Conservation (phyloP, 35 echinoderm and acorn worm genomes). For the Patiria miniata region DNA sequence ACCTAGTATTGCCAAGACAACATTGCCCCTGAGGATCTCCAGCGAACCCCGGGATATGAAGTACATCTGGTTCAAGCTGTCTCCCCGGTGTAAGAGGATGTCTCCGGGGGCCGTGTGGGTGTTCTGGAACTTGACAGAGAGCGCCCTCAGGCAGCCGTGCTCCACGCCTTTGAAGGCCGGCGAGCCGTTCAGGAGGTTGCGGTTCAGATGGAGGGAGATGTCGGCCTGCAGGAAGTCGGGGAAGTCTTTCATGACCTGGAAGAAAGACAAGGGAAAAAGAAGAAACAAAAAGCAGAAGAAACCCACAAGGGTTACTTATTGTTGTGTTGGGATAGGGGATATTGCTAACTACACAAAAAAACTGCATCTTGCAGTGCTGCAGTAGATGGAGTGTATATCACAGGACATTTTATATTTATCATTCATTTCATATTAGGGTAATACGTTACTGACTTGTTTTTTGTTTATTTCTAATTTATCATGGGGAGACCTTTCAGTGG, state of each 20-base stretch:
- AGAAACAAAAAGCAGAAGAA: neutral
- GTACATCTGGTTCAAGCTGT: constrained; percentile 76
- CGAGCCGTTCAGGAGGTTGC: constrained; percentile 82
- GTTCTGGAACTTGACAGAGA: constrained; percentile 83
- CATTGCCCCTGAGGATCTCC: constrained; percentile 83
- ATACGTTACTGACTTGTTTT: no score
- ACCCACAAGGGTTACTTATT: no score
- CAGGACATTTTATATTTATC: no score
- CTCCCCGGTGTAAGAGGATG: constrained; percentile 87
- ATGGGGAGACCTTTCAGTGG: no score
- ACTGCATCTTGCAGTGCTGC: no score
- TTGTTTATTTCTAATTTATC: no score
- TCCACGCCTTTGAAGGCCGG: constrained; percentile 77
- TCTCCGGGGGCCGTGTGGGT: constrained; percentile 96
- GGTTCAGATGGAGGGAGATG: constrained; percentile 91
- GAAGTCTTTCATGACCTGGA: constrained; percentile 95
- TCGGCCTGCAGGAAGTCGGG: constrained; percentile 98
- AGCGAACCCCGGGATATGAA: constrained; percentile 96
- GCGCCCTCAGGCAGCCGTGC: constrained; percentile 80
- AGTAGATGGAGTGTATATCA: no score
- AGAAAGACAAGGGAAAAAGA: constrained; percentile 9
- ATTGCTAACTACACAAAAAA: no score
- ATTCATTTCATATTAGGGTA: no score
- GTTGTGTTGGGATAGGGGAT: no score
- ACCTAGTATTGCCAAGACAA: constrained; percentile 91